A percentile compares a stretch with the other conserved stretches of the same genome.
Conservation (phyloP, 1,140 invertebrate species). For the Heliothis subflexa region DNA sequence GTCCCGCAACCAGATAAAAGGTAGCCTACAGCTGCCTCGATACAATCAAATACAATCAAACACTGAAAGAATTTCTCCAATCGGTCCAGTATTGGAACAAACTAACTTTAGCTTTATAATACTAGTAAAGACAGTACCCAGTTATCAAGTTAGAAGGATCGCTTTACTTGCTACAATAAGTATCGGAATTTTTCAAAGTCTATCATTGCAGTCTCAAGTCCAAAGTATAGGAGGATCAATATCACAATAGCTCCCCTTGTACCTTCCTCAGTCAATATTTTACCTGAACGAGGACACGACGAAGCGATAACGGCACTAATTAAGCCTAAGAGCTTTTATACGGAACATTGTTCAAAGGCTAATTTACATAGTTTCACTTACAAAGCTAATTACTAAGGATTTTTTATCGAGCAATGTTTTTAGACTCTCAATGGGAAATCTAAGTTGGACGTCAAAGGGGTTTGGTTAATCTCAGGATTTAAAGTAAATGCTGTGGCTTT, state of each 20-base stretch:
- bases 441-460: not conserved
- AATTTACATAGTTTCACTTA: conserved; percentile 28
- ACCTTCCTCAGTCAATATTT: conserved; percentile 8
- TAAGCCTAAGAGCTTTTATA: conserved; percentile 22
- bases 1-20: too few species aligned
- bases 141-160: too few species aligned
- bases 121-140: too few species aligned
- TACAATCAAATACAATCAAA: too few species aligned
- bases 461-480: not conserved
- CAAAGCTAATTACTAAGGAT: conserved; percentile 21
- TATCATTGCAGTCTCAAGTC: not conserved
- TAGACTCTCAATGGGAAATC: not conserved
- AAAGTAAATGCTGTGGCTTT: too few species aligned
- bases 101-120: too few species aligned
- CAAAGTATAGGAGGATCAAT: not conserved
- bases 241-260: not conserved
- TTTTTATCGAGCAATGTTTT: not conserved
- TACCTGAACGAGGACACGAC: conserved; percentile 15
- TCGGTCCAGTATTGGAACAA: too few species aligned
- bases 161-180: not conserved
- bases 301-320: conserved; percentile 25
- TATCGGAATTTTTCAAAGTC: not conserved
- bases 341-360: conserved; percentile 7
- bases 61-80: too few species aligned
- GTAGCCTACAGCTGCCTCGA: too few species aligned